Base-by-base conservation (phyloP, 2,888 invertebrate species). In the Isotomurus palustris region DNA sequence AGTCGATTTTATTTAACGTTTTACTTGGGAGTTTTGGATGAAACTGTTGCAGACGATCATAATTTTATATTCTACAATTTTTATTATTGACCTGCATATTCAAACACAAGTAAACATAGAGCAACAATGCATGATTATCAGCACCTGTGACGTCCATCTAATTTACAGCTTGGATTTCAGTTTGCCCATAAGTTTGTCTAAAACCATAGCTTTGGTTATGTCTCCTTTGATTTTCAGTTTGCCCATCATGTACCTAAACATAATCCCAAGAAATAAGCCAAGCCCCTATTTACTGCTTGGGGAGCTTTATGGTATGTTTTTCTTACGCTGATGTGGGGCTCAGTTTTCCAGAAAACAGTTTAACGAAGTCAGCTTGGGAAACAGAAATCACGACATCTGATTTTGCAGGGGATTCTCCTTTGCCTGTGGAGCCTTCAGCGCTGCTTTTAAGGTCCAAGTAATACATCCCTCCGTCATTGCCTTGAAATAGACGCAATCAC, bases 181-280 rank as follows among this genome's bases (percentile, higher is more conserved):
- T 28, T 84, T 83, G 45, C 81, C 80, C 88, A 94, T 88, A 64
- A 94, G 80, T 74, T 88, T 89, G 74, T 96, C 95, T 59, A 97
- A 78, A 74, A 94, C 95, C 84, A 96, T 87, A 0, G 96, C 97
- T 74, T 92, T 89, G 71, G 87, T 88, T 72, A 97, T 79, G 74
- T 94, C 91, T 0, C 97, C 96, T 65, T 81, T 82, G 68, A 97
- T 90, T 78, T 94, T 95, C 70, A 97, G 78, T 77, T 94, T 95
- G 51, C 96, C 96, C 74, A 86, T 86, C 93, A 97, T 94, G 76
- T 93, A 95, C 22, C 49, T 49, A 21, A 45, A 43, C n/a, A 8
- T 28, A 3, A 27, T 4, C 25, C 8, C 32, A 32, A 32, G 8
- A 32, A 32, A 10, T 32, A 32, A 10, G 8, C 8, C 14, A 10